phyloP scores from a whole-genome alignment of 2,113 vertebrate genomes.

The Corydoras sp. region DNA sequence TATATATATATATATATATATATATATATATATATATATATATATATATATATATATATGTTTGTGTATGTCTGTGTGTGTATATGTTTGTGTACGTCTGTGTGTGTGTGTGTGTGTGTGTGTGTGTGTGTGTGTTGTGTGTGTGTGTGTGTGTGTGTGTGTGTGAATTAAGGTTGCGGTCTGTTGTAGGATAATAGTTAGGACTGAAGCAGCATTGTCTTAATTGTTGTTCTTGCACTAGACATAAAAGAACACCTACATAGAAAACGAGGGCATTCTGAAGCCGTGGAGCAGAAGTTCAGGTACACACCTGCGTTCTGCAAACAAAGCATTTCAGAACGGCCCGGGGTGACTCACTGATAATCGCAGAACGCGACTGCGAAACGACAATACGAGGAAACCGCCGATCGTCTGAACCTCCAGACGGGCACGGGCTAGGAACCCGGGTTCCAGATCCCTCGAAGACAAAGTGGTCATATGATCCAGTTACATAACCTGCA shows the following conservation, averaged over 20 bases:
- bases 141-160: no score
- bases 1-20: no score
- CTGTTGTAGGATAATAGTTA: neutral
- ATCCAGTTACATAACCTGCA: neutral
- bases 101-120: no score
- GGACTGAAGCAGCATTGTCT: neutral
- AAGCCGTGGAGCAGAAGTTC: neutral
- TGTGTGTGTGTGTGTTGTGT: neutral
- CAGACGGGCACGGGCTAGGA: neutral
- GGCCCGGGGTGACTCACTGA: conserved; percentile 16
- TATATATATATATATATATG: no score
- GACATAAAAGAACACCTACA: conserved; percentile 9
- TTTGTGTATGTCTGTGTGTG: no score
- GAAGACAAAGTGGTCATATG: neutral
- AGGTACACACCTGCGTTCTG: conserved; percentile 13
- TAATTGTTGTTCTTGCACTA: conserved; percentile 8
- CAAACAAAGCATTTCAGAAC: conserved; percentile 25
- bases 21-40: no score
- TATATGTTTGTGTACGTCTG: no score
- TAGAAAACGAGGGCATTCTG: neutral
- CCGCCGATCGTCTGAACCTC: neutral
- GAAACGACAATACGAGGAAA: conserved; percentile 21
- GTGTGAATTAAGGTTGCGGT: neutral
- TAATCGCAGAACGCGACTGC: conserved; percentile 1
- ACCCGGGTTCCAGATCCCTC: neutral